These are phyloP conservation scores for Unio delphinus DNA, from an alignment of 2,888 invertebrate genomes.

Conservation along the genomic window DNA sequence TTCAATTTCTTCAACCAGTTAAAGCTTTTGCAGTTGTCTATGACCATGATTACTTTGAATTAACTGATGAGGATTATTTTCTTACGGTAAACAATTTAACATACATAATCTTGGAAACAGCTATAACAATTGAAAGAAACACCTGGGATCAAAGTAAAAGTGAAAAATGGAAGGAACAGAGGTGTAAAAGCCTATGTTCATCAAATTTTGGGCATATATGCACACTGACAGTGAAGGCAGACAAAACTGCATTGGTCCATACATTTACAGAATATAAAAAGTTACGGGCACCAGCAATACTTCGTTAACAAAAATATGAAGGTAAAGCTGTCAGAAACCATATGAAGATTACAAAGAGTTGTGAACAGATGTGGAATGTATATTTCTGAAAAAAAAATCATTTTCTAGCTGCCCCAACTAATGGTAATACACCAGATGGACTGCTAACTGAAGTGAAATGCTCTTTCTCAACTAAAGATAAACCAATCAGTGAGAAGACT, in stretches of 20 bases:
- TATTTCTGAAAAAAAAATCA: slow-evolving; percentile 8
- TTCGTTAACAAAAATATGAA: slow-evolving; percentile 24
- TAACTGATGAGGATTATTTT: slow-evolving; percentile 22
- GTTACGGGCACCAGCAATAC: slow-evolving; percentile 11
- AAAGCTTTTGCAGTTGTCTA: slow-evolving; percentile 22
- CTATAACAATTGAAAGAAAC: slow-evolving; percentile 11
- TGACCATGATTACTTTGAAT: slow-evolving; percentile 28
- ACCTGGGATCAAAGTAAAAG: slow-evolving; percentile 23
- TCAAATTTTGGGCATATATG: slow-evolving; percentile 28
- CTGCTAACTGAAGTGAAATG: slow-evolving; percentile 1
- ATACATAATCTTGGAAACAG: slow-evolving; percentile 11
- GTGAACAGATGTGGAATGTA: slow-evolving; percentile 19
- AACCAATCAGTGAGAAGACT: slow-evolving; percentile 4
- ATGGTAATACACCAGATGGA: slow-evolving; percentile 14
- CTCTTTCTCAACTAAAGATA: slow-evolving; percentile 2
- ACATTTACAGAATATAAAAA: slow-evolving; percentile 7
- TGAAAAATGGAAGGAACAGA: slow-evolving; percentile 20
- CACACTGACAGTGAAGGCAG: slow-evolving; percentile 13
- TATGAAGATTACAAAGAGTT: slow-evolving; percentile 4
- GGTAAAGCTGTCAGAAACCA: slow-evolving; percentile 13
- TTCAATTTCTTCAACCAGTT: slow-evolving; percentile 24
- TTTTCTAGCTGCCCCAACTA: slow-evolving; percentile 19
- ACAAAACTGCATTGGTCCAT: slow-evolving; percentile 13
- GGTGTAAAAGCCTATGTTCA: slow-evolving; percentile 19
- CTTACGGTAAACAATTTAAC: slow-evolving; percentile 12